Evolutionary conservation across 2,888 invertebrate genomes (phyloP).

Genomic region (Notodonta ziczac): DNA sequence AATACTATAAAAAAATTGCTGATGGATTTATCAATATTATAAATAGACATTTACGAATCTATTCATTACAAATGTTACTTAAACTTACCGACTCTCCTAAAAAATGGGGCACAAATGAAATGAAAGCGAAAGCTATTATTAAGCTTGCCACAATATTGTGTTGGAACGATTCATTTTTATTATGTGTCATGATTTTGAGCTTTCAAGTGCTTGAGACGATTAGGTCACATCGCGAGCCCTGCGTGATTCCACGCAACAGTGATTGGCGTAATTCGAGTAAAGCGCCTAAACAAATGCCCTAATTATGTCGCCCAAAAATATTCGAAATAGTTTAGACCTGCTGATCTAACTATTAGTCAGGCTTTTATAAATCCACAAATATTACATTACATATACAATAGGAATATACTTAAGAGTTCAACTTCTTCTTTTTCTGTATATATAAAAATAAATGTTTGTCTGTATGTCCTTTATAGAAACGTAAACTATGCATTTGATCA

Average conservation of each 20-base stretch:
- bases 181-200: background rate
- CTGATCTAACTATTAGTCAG: too few relatives aligned
- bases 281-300: background rate
- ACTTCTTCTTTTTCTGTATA: too few relatives aligned
- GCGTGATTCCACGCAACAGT: conserved; percentile 6
- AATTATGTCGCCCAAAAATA: background rate
- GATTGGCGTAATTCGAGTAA: conserved; percentile 3
- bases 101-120: background rate
- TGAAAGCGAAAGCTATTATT: background rate
- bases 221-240: conserved; percentile 4
- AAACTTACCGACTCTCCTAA: background rate
- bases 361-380: too few relatives aligned
- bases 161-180: conserved; percentile 3
- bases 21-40: too few relatives aligned
- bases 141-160: conserved; percentile 1
- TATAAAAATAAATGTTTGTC: too few relatives aligned
- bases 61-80: background rate
- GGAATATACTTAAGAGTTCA: too few relatives aligned
- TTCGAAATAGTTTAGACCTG: background rate
- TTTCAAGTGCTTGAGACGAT: conserved; percentile 3
- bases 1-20: too few relatives aligned
- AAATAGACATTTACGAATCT: too few relatives aligned
- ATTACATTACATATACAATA: too few relatives aligned
- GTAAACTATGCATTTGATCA: too few relatives aligned
- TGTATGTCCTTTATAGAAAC: too few relatives aligned